These are phyloP conservation scores for Drosophila suzukii DNA, from an alignment of 1,140 invertebrate species.

Conservation along the genomic window DNA sequence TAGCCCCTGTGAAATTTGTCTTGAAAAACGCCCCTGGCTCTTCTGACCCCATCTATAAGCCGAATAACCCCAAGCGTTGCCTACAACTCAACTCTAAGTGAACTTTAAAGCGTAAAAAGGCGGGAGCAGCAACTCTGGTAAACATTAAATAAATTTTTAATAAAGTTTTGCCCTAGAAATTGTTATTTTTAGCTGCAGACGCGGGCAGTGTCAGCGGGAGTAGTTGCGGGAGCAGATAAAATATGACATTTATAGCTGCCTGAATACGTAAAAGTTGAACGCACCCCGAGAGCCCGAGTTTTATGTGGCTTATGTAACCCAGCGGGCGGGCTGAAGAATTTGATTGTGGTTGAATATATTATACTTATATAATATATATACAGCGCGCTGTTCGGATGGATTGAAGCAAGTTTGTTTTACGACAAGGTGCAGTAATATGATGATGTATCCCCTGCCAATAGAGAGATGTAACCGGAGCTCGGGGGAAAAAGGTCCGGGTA, in stretches of 20 bases:
- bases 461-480: constrained; percentile 8
- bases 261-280: constrained; percentile 77
- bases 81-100: constrained; percentile 22
- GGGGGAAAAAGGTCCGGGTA: too few species aligned
- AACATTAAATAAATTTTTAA: constrained; percentile 76
- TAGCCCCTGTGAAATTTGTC: constrained; percentile 6
- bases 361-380: constrained; percentile 1
- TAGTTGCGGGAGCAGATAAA: constrained; percentile 63
- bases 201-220: constrained; percentile 20
- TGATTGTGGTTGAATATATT: constrained; percentile 59
- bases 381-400: constrained; percentile 12
- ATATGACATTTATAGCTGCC: constrained; percentile 77
- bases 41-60: constrained; percentile 29
- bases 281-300: constrained; percentile 66
- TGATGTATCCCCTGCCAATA: constrained; percentile 44
- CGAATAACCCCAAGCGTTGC: constrained; percentile 31
- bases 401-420: constrained; percentile 52
- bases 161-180: constrained; percentile 74
- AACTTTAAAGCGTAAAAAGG: constrained; percentile 62
- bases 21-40: constrained; percentile 36
- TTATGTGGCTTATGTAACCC: constrained; percentile 64
- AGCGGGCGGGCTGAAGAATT: constrained; percentile 45
- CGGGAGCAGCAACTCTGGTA: constrained; percentile 22
- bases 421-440: constrained; percentile 12
- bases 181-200: constrained; percentile 69